Percentiles rank a stretch among this genome's conserved stretches.
Conservation (phyloP, 2,797 vertebrate genomes). For the Gastrophryne carolinensis region DNA sequence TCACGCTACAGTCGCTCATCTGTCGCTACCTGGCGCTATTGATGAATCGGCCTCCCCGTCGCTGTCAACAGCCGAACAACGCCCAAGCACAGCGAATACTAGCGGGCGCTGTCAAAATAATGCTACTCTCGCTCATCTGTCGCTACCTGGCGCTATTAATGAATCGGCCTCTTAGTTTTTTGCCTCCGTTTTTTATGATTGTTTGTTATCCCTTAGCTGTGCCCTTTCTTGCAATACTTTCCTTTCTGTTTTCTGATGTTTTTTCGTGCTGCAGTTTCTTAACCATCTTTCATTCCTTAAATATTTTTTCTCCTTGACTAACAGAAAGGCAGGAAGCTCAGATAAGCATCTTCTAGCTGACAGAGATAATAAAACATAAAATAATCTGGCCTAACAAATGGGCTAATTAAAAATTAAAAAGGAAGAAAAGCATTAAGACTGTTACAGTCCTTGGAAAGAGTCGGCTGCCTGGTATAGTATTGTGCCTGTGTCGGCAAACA, state of each 20-base stretch:
- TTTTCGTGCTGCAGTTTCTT: not conserved
- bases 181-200: too few relatives aligned
- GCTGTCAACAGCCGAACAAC: too few relatives aligned
- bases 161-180: too few relatives aligned
- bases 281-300: not conserved
- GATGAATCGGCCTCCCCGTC: too few relatives aligned
- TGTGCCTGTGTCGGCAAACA: constrained; percentile 34
- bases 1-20: too few relatives aligned
- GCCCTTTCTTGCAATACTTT: too few relatives aligned
- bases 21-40: too few relatives aligned
- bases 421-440: constrained; percentile 51
- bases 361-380: constrained; percentile 40
- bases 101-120: too few relatives aligned
- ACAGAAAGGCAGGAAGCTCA: constrained; percentile 25
- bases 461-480: constrained; percentile 2
- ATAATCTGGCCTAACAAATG: constrained; percentile 51
- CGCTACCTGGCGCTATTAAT: too few relatives aligned
- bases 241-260: not conserved
- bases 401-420: constrained; percentile 54
- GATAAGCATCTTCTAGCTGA: not conserved
- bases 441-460: constrained; percentile 48
- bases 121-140: too few relatives aligned
- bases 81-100: too few relatives aligned
- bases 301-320: not conserved
- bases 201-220: too few relatives aligned